phyloP scores from a whole-genome alignment of 2,797 vertebrate species.

The Hoplostethus atlanticus region DNA sequence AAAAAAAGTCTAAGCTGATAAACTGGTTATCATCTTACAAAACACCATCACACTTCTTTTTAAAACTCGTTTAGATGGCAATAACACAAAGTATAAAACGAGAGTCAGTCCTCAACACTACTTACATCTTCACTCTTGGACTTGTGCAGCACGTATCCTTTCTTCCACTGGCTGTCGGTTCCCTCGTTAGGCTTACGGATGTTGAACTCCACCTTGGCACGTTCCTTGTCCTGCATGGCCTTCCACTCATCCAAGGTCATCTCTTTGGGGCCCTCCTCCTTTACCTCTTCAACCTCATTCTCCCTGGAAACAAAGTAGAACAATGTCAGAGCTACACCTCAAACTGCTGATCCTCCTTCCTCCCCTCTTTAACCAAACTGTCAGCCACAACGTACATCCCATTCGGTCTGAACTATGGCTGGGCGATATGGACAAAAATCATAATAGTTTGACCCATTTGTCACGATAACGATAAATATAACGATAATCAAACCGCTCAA shows the following conservation, averaged over 20 bases:
- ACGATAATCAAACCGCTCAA: too few species aligned
- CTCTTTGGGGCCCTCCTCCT: constrained; percentile 97
- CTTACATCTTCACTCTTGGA: constrained; percentile 98
- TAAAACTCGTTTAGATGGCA: not conserved
- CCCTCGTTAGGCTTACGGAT: constrained; percentile 99
- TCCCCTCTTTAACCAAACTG: constrained; percentile 48
- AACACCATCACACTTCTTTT: not conserved
- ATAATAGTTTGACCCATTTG: too few species aligned
- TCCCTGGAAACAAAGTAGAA: constrained; percentile 85
- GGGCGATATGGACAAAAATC: too few species aligned
- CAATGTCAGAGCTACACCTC: constrained; percentile 14
- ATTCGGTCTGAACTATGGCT: too few species aligned
- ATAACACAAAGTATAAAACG: not conserved
- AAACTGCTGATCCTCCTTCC: constrained; percentile 49
- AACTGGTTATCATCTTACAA: not conserved
- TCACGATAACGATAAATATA: too few species aligned
- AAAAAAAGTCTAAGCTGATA: too few species aligned
- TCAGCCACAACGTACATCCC: constrained; percentile 11
- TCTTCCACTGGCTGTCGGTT: constrained; percentile 98
- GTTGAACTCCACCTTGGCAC: constrained; percentile 99
- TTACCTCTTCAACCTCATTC: constrained; percentile 97
- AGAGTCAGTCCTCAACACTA: not conserved
- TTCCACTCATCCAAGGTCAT: constrained; percentile 99
- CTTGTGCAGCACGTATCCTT: constrained; percentile 99
- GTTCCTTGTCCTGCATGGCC: constrained; percentile 99